These are phyloP conservation scores for Gastracanthus pulcherrimus DNA, from an alignment of 2,888 invertebrate species.

Conservation along the genomic window DNA sequence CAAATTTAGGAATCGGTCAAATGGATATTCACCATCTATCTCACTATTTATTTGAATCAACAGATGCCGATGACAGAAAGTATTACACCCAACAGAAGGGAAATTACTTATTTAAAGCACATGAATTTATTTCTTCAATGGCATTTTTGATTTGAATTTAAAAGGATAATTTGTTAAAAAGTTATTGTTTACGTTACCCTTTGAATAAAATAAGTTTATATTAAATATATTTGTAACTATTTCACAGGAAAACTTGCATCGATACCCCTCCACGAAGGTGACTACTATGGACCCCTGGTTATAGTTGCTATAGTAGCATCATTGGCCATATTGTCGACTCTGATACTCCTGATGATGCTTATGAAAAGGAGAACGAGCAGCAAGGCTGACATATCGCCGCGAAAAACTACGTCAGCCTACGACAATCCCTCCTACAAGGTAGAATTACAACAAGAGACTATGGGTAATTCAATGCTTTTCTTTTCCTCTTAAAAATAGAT, in stretches of 20 bases:
- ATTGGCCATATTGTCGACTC: conserved; percentile 89
- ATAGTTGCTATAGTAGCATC: conserved; percentile 93
- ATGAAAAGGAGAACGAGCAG: conserved; percentile 84
- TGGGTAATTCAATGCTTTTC: conserved; percentile 82
- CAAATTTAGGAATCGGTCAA: too few species aligned
- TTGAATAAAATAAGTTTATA: conserved; percentile 20
- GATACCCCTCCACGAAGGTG: conserved; percentile 81
- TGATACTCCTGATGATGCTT: conserved; percentile 88
- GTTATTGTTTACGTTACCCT: too few species aligned
- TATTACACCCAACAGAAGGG: too few species aligned
- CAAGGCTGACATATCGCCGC: conserved; percentile 89
- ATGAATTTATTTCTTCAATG: too few species aligned
- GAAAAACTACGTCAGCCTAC: conserved; percentile 92
- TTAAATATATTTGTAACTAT: background rate
- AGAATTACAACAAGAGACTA: conserved; percentile 94
- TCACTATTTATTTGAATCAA: too few species aligned
- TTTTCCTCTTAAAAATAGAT: conserved; percentile 38
- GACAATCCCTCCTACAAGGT: conserved; percentile 97
- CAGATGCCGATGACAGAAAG: too few species aligned
- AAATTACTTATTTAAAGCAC: too few species aligned
- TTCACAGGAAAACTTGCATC: conserved; percentile 79
- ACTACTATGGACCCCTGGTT: conserved; percentile 93
- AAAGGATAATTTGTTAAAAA: too few species aligned
- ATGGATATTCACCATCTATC: too few species aligned
- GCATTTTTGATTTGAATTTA: too few species aligned